These are phyloP conservation scores for Chelidonichthys spinosus DNA, from an alignment of 2,797 vertebrate genomes.

Conservation along the genomic window DNA sequence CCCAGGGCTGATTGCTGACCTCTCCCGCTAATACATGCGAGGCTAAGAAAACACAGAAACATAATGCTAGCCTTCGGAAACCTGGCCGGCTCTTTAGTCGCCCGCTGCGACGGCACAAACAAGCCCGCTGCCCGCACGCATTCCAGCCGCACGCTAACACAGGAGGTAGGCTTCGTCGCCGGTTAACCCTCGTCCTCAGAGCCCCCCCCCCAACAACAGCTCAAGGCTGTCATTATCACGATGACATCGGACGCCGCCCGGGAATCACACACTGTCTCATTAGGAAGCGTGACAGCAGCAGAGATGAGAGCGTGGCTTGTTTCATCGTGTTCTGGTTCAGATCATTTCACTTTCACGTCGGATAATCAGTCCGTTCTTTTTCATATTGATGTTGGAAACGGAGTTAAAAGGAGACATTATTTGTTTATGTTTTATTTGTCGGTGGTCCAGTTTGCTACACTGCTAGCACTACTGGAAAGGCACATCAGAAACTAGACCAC, in stretches of 20 bases:
- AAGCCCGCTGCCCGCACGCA: conserved; percentile 49
- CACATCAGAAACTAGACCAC: no score
- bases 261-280: no score
- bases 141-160: conserved; percentile 51
- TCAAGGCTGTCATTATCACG: conserved; percentile 6
- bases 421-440: no score
- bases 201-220: conserved; percentile 14
- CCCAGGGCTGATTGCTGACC: conserved; percentile 57
- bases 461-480: no score
- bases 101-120: conserved; percentile 44
- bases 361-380: no score
- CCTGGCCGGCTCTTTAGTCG: conserved; percentile 19
- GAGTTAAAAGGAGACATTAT: no score
- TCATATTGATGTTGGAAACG: no score
- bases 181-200: conserved; percentile 13
- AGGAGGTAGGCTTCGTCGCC: conserved; percentile 15
- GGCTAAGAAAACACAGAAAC: conserved; percentile 64
- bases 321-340: conserved; percentile 1
- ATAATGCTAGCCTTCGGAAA: conserved; percentile 50
- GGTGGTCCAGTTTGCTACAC: no score
- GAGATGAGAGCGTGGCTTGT: neutral
- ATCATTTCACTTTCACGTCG: neutral
- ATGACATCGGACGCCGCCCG: neutral
- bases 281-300: no score
- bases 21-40: conserved; percentile 41